Evolutionary conservation across 2,113 vertebrate species (phyloP), one percentile per base, ranked within the genome.

Genomic region (Pachycephala philippinensis): DNA sequence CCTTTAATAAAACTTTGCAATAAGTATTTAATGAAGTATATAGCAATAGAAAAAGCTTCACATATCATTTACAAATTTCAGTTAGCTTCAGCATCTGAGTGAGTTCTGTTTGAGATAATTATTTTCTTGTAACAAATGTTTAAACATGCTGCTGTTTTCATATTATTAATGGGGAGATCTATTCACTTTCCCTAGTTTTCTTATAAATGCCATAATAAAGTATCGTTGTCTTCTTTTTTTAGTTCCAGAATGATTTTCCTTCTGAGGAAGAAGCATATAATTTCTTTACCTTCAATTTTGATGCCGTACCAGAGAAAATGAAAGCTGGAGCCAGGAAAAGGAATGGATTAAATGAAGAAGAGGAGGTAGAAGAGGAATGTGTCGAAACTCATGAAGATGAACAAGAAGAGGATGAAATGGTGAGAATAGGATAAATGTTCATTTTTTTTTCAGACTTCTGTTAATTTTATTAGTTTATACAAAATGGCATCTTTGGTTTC

Each of bases 221-320:
- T 44, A 2, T 37, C 10, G 89, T 77, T 60, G 22, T 27, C 13
- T 9, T 76, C 24, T 78, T 47, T 61, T 78, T 57, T 33, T 83
- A 98, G 99, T 69, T 84, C 13, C 98, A 97, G 2, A 97, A 96
- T 61, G 98, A 97, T 61, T 94, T 98, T 56, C 99, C 99, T 21
- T 98, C 98, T 9, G 94, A 98, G 22, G 99, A 99, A 82, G 99
- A 99, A 85, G 98, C 99, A 2, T 99, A 98, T 91, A 98, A 99
- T 86, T 99, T 99, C 96, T 99, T 99, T 88, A 99, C 99, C 6
- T 99, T 99, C 63, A 98, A 97, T 98, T 99, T 99, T 97, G 98
- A 99, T 93, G 97, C 98, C 1, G 98, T 99, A n/a, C 98, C 97
- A 31, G 96, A 97, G 20, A 95, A 75, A 63, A 6, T 22, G 27